These are phyloP conservation scores for Harmothoe impar DNA, from an alignment of 2,888 invertebrate species.

Conservation along the genomic window DNA sequence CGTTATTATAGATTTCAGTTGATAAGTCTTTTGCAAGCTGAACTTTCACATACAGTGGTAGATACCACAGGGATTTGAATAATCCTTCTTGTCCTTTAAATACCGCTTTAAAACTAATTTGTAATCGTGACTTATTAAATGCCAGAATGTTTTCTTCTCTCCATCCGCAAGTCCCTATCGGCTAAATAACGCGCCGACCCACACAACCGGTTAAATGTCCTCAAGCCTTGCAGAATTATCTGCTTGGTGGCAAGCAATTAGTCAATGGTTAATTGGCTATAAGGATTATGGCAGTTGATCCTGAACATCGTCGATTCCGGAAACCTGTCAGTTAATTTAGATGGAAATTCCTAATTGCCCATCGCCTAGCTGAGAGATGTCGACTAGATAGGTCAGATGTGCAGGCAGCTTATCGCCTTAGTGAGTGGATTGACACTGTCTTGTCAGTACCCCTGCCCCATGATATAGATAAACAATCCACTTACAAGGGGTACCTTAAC, in stretches of 20 bases:
- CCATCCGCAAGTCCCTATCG: background rate
- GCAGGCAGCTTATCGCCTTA: too few relatives aligned
- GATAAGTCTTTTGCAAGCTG: too few relatives aligned
- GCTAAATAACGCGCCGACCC: background rate
- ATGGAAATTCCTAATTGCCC: background rate
- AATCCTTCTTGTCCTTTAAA: background rate
- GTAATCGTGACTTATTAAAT: constrained; percentile 22
- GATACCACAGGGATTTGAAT: background rate
- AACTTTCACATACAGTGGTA: too few relatives aligned
- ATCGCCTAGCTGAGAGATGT: too few relatives aligned
- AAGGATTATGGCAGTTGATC: background rate
- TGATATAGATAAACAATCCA: too few relatives aligned
- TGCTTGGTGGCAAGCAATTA: constrained; percentile 22
- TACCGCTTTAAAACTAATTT: background rate
- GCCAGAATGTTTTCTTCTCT: constrained; percentile 8
- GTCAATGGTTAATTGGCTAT: background rate
- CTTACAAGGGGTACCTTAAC: too few relatives aligned
- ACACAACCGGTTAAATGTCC: background rate
- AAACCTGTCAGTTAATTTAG: constrained; percentile 13
- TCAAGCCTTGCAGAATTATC: background rate
- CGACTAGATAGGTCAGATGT: too few relatives aligned
- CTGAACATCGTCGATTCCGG: background rate
- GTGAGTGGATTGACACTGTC: too few relatives aligned
- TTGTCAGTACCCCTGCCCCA: too few relatives aligned
- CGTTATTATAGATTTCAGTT: too few relatives aligned